Evolutionary conservation across 2,797 vertebrate species (phyloP).

Genomic region (Coregonus sp.): DNA sequence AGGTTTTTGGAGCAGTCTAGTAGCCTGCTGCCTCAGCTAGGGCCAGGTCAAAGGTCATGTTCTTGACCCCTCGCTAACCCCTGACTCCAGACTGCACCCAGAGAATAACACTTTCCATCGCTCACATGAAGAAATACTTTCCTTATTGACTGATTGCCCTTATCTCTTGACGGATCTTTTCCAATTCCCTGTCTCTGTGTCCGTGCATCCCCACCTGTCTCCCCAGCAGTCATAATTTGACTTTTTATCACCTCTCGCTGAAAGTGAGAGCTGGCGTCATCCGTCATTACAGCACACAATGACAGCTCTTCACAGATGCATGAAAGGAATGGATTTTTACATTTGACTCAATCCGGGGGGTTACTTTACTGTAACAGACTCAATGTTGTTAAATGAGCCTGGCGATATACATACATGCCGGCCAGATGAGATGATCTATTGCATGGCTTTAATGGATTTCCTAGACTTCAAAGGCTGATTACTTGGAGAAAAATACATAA

Average conservation of each 20-base stretch:
- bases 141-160: conserved; percentile 66
- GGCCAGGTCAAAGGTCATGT: conserved; percentile 62
- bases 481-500: conserved; percentile 66
- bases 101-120: conserved; percentile 65
- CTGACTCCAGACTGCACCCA: conserved; percentile 58
- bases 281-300: conserved; percentile 73
- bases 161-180: conserved; percentile 72
- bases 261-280: conserved; percentile 69
- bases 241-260: conserved; percentile 74
- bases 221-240: conserved; percentile 70
- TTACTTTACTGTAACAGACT: conserved; percentile 86
- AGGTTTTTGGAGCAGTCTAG: conserved; percentile 43
- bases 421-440: conserved; percentile 80
- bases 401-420: conserved; percentile 55
- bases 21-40: conserved; percentile 38
- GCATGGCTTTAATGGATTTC: conserved; percentile 78
- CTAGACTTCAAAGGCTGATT: conserved; percentile 67
- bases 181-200: conserved; percentile 56
- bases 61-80: conserved; percentile 75
- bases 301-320: conserved; percentile 82
- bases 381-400: conserved; percentile 81
- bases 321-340: conserved; percentile 78
- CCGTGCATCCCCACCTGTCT: conserved; percentile 59
- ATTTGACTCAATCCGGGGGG: conserved; percentile 79
- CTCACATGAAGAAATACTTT: conserved; percentile 40